Percentiles rank a stretch among this genome's conserved stretches.
phyloP scores from a whole-genome alignment of 2,888 invertebrate species.

The Trachelus tabidus region DNA sequence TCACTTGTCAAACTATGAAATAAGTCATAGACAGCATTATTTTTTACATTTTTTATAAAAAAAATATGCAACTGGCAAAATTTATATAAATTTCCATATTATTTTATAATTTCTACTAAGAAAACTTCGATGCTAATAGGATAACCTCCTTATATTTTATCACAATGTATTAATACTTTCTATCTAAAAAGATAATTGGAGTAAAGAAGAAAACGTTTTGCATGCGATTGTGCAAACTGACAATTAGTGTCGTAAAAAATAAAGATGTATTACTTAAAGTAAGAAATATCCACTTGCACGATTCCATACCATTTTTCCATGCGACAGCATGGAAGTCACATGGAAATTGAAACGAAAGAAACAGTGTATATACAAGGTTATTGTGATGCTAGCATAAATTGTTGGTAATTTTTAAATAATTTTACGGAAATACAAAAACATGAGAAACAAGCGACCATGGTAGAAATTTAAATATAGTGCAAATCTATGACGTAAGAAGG shows the following conservation, averaged over 20 bases:
- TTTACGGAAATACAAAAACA: neutral
- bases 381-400: neutral
- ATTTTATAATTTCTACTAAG: neutral
- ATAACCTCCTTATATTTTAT: neutral
- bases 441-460: neutral
- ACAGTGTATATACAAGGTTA: neutral
- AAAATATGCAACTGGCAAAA: neutral
- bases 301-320: slow-evolving; percentile 16
- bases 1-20: neutral
- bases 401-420: neutral
- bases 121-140: neutral
- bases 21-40: neutral
- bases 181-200: neutral
- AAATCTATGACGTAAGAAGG: slow-evolving; percentile 28
- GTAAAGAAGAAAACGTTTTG: neutral
- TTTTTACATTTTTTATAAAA: neutral
- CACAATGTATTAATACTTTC: neutral
- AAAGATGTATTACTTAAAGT: neutral
- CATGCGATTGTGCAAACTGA: too few species aligned
- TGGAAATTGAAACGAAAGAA: slow-evolving; percentile 27
- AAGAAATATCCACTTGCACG: neutral
- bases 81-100: neutral
- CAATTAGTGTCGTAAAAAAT: too few species aligned
- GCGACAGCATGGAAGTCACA: slow-evolving; percentile 51
- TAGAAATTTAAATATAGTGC: slow-evolving; percentile 11